Base-by-base conservation (phyloP, 2,888 invertebrate species). In the Polietes domitor region DNA sequence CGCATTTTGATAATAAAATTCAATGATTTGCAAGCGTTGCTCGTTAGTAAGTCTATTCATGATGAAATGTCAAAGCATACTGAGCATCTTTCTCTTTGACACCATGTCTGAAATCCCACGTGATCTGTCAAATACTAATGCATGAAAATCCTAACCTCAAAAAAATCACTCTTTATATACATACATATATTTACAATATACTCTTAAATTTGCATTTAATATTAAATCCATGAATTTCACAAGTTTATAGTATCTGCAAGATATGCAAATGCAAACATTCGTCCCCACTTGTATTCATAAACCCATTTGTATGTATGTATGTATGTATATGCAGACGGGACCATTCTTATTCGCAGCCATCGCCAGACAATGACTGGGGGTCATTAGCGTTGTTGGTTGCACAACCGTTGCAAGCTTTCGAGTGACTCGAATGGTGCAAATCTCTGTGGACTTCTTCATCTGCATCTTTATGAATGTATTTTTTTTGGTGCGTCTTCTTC, bases 361-460 rank as follows among this genome's bases (percentile, higher is more conserved):
- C 19, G 65, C 41, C 58, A 55, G 19, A 68, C 28, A 43, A 68
- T 43, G 68, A 43, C 21, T 10, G 24, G 41, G 21, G 43, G 43
- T 68, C 68, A 68, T 68, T 68, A 68, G 68, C 41, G 28, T 24
- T 19, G 28, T 12, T 28, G 61, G n/a, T 61, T 68, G 19, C 68
- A 68, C 24, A 68, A 68, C 37, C 68, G 19, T 19, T 41, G 0
- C 65, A 43, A 43, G n/a, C 61, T 15, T 2, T 28, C 61, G 28
- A 61, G 15, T 28, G 24, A 10, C 17, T 43, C 24, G 26, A 21
- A 53, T 21, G 53, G 21, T 53, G 53, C 53, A 53, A 53, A 53
- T 7, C 19, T 63, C 37, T 6, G 24, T 68, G 37, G 68, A 32
- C 68, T 68, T 68, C 68, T 68, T 65, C 65, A 41, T 68, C 43